Evolutionary conservation across 2,113 vertebrate species (phyloP), one percentile per base, ranked within the genome.

Genomic region (Orientallactaga bullata): DNA sequence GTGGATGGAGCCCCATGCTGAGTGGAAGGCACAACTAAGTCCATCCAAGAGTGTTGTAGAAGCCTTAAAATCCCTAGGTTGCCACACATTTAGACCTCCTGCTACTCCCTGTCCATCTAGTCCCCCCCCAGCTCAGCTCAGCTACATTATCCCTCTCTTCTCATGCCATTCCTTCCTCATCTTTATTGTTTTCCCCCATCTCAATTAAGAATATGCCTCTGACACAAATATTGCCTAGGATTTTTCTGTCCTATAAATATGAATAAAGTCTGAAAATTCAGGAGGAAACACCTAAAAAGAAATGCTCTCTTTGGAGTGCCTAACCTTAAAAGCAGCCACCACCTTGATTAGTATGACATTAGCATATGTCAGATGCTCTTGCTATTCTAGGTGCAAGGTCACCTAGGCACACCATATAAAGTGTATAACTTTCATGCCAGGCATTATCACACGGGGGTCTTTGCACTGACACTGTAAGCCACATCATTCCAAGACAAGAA

Each of bases 41-140:
- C 24, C 11, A 21, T 7, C 16, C 5, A 26, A 21, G 3, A 26
- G 2, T 16, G 6, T 60, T 3, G 0, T 28, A 4, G 13, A 28
- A 63, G 42, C 11, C 77, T 51, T 55, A 7, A 11, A 51, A 8
- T 9, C 35, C 3, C 15, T 72, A 1, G 1, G 2, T 55, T 13
- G 61, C 35, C 8, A 6, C 9, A 12, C 24, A 13, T 15, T 68
- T 30, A 58, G 8, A 30, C 66, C 11, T 30, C n/a, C 17, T 81
- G 35, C 7, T 55, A 0, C 2, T 35, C 20, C 11, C 18, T 15
- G 2, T 20, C 42, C 12, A 20, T 12, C 8, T 7, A 3, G 18
- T 12, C 0, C 32, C 55, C 20, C 23, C 2, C 1, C 3, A 0
- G n/a, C n/a, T 12, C 42, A 47, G 4, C 1, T 32, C 23, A 15